Percentiles rank a stretch among this genome's conserved stretches.
phyloP scores from a whole-genome alignment of 2,888 invertebrate genomes.

The Zelleria hepariella region DNA sequence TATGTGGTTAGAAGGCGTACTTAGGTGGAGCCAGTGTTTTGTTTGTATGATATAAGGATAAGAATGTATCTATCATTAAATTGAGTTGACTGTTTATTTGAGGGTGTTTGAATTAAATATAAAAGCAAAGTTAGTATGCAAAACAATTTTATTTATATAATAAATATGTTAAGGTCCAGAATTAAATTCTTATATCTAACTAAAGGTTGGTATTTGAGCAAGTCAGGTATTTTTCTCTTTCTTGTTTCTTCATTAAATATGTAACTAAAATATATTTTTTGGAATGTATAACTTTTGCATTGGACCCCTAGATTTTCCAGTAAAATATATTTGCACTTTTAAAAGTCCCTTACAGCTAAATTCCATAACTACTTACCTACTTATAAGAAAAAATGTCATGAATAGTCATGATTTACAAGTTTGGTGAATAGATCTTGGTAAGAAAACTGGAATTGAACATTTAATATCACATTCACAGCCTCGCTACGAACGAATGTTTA shows the following conservation, averaged over 20 bases:
- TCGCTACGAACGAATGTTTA: constrained; percentile 16
- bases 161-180: not conserved
- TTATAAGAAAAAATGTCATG: not conserved
- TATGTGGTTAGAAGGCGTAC: no score
- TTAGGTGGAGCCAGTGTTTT: no score
- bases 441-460: constrained; percentile 27
- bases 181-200: not conserved
- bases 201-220: constrained; percentile 32
- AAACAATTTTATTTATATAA: not conserved
- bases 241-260: constrained; percentile 14
- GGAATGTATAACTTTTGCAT: constrained; percentile 25
- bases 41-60: no score
- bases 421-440: constrained; percentile 31
- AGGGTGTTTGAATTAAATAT: no score
- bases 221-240: constrained; percentile 29
- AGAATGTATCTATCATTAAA: no score
- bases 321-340: not conserved
- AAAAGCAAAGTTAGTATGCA: no score
- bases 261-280: constrained; percentile 18
- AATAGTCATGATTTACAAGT: constrained; percentile 11
- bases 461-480: constrained; percentile 36
- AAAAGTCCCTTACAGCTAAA: not conserved
- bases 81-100: no score
- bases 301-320: not conserved
- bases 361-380: not conserved